Evolutionary conservation across 1,140 invertebrate species (phyloP).

Genomic region (Leguminivora glycinivorella): DNA sequence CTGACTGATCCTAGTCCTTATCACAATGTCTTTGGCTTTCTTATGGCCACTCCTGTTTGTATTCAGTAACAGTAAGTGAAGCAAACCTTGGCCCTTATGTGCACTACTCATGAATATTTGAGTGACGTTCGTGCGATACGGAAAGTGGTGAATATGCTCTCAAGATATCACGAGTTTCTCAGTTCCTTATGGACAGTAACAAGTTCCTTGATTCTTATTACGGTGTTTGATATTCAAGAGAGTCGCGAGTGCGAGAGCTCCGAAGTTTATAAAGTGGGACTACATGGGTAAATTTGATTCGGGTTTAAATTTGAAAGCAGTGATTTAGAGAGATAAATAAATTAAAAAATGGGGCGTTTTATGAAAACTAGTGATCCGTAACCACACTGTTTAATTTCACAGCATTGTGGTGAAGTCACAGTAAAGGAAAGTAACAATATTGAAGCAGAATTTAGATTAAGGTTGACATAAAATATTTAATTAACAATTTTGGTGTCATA

Average conservation of each 20-base stretch:
- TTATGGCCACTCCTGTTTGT: background rate
- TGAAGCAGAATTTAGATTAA: no score
- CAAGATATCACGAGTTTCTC: slow-evolving; percentile 26
- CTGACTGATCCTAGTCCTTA: background rate
- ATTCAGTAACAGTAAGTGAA: slow-evolving; percentile 27
- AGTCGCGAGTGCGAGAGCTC: slow-evolving; percentile 8
- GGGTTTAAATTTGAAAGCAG: background rate
- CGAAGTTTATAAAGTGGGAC: slow-evolving; percentile 13
- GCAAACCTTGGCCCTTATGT: slow-evolving; percentile 43
- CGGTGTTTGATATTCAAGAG: slow-evolving; percentile 19
- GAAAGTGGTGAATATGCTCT: slow-evolving; percentile 40
- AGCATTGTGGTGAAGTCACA: no score
- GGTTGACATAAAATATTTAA: no score
- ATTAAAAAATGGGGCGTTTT: no score
- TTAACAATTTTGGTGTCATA: no score
- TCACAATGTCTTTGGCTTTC: background rate
- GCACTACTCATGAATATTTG: slow-evolving; percentile 65
- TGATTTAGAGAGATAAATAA: background rate
- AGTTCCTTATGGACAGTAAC: slow-evolving; percentile 26
- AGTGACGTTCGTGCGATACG: slow-evolving; percentile 49
- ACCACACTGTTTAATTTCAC: no score
- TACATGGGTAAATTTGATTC: background rate
- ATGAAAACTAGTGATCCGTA: no score
- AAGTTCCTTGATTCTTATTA: slow-evolving; percentile 27
- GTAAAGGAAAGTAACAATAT: no score